Conservation (phyloP, 2,797 vertebrate genomes). For the Danio jaintianensis region DNA sequence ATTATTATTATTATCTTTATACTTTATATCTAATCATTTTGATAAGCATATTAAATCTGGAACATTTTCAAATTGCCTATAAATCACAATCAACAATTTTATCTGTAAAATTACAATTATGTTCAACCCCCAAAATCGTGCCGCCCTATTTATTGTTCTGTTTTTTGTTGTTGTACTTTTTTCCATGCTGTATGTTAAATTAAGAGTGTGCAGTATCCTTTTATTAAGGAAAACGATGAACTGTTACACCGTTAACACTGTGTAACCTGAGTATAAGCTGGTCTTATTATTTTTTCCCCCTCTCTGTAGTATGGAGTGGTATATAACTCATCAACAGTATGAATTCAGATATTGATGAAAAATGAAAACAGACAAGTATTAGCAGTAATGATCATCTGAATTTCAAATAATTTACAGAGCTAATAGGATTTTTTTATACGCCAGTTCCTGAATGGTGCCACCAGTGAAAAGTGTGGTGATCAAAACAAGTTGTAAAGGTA, state of each 20-base stretch:
- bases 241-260: slow-evolving; percentile 44
- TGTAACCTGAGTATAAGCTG: slow-evolving; percentile 62
- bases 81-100: neutral
- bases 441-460: neutral
- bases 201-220: slow-evolving; percentile 29
- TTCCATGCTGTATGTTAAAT: slow-evolving; percentile 28
- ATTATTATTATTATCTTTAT: neutral
- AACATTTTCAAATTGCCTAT: neutral
- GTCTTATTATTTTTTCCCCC: slow-evolving; percentile 51
- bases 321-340: neutral
- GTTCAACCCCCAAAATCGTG: neutral
- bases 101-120: too few species aligned
- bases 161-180: slow-evolving; percentile 29
- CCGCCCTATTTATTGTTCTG: neutral
- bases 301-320: neutral
- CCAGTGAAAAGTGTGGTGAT: neutral
- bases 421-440: neutral
- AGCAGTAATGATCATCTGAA: neutral
- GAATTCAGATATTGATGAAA: neutral
- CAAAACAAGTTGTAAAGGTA: neutral
- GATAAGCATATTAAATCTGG: neutral
- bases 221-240: slow-evolving; percentile 48
- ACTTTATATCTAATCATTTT: neutral
- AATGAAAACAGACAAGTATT: neutral
- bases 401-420: neutral